Conservation (phyloP, 2,113 vertebrate species). For the Myotis lucifugus region DNA sequence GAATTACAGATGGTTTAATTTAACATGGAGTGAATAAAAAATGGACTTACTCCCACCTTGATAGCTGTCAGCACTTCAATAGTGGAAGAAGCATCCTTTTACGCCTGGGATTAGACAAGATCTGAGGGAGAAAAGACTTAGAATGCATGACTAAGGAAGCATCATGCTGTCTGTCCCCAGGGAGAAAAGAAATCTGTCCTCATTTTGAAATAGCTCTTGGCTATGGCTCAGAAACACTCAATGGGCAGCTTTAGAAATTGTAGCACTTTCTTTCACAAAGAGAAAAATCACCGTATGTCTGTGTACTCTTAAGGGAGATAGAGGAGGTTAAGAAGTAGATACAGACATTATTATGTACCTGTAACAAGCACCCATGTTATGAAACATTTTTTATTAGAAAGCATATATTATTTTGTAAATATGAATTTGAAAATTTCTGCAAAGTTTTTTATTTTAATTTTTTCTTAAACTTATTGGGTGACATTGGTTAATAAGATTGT, state of each 20-base stretch:
- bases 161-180: slow-evolving; percentile 49
- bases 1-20: slow-evolving; percentile 65
- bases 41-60: slow-evolving; percentile 51
- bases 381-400: slow-evolving; percentile 39
- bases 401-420: neutral
- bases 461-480: neutral
- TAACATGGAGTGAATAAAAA: slow-evolving; percentile 71
- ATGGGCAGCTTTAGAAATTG: slow-evolving; percentile 70
- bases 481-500: neutral
- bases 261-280: slow-evolving; percentile 69
- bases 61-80: slow-evolving; percentile 57
- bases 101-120: slow-evolving; percentile 21
- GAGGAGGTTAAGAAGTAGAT: slow-evolving; percentile 41
- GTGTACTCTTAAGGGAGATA: slow-evolving; percentile 41
- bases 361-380: slow-evolving; percentile 12
- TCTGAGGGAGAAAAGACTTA: slow-evolving; percentile 56
- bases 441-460: neutral
- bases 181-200: slow-evolving; percentile 73
- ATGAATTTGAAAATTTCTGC: neutral
- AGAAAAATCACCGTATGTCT: slow-evolving; percentile 61
- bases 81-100: slow-evolving; percentile 54
- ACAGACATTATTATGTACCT: slow-evolving; percentile 28
- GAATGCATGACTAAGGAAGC: slow-evolving; percentile 35
- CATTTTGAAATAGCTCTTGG: slow-evolving; percentile 75
- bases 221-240: slow-evolving; percentile 70